Base-by-base conservation (phyloP, 1,140 invertebrate species). In the Drosophila nannoptera region DNA sequence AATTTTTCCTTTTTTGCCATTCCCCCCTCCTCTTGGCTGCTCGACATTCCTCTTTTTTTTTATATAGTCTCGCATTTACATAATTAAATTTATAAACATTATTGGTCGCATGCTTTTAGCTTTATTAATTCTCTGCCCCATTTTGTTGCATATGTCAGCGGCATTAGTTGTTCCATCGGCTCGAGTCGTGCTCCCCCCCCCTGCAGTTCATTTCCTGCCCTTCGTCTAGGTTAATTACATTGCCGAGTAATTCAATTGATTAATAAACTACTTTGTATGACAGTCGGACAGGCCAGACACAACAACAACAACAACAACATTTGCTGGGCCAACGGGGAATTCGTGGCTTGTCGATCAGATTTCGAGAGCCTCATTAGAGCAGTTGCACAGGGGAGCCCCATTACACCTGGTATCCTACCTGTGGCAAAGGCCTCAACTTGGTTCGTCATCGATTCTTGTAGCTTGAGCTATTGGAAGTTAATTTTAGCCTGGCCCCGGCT, bases 51-150 rank as follows among this genome's bases (percentile, higher is more conserved):
- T 4, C 32, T 40, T 29, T 31, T 22, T 29, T 46, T 82, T 83
- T 78, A 78, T 84, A 76, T 70, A 45, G 46, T 65, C 73, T 45
- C 77, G 61, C 80, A 83, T 83, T 83, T 83, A 84, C 80, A 84
- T 83, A 83, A 83, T 84, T 83, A 83, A 80, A 83, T 83, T 84
- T 83, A 80, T 84, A 83, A 84, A 84, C 73, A 76, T 84, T 84
- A 83, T 83, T 83, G 80, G 69, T 73, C 62, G 73, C 80, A 80
- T 80, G 80, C 80, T 83, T 83, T 83, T 83, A 83, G 76, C 80
- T 80, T 83, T 83, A 83, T 83, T 83, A 83, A 83, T 84, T 71
- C 66, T 64, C 63, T 75, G 63, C 75, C 64, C 67, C 55, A 55
- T 69, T 83, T 45, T 54, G 63, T 53, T 75, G 75, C 78, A 83